These are phyloP conservation scores for Seladonia tumulorum DNA, from an alignment of 2,888 invertebrate genomes.

Conservation along the genomic window DNA sequence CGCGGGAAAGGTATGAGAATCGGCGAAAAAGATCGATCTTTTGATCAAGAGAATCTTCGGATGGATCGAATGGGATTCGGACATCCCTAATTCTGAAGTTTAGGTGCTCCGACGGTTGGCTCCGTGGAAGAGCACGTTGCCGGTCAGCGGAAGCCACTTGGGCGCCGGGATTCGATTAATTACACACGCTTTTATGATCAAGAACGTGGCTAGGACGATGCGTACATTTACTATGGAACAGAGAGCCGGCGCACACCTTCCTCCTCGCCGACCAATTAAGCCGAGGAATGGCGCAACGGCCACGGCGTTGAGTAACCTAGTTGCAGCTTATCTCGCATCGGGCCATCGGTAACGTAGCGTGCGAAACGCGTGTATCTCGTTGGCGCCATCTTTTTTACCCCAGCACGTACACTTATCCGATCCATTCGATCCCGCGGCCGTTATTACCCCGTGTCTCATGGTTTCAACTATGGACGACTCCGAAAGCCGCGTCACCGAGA, in stretches of 20 bases:
- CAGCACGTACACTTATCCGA: slow-evolving; percentile 47
- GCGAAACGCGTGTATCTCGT: slow-evolving; percentile 77
- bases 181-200: slow-evolving; percentile 61
- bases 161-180: slow-evolving; percentile 57
- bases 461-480: not conserved
- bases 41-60: not conserved
- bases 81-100: not conserved
- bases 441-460: slow-evolving; percentile 36
- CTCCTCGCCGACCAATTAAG: slow-evolving; percentile 77
- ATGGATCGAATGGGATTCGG: not conserved
- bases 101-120: not conserved
- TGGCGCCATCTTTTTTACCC: slow-evolving; percentile 74
- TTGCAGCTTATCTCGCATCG: slow-evolving; percentile 77
- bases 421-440: slow-evolving; percentile 35
- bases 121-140: slow-evolving; percentile 6
- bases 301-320: slow-evolving; percentile 79
- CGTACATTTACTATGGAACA: slow-evolving; percentile 13
- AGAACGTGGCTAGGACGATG: slow-evolving; percentile 26
- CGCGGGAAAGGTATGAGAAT: too few species aligned
- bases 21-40: not conserved
- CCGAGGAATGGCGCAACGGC: slow-evolving; percentile 78
- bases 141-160: slow-evolving; percentile 31
- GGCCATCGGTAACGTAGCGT: slow-evolving; percentile 75
- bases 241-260: slow-evolving; percentile 51
- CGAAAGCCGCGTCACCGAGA: not conserved